Conservation (phyloP, 2,113 vertebrate genomes). For the Megaceryle torquata region DNA sequence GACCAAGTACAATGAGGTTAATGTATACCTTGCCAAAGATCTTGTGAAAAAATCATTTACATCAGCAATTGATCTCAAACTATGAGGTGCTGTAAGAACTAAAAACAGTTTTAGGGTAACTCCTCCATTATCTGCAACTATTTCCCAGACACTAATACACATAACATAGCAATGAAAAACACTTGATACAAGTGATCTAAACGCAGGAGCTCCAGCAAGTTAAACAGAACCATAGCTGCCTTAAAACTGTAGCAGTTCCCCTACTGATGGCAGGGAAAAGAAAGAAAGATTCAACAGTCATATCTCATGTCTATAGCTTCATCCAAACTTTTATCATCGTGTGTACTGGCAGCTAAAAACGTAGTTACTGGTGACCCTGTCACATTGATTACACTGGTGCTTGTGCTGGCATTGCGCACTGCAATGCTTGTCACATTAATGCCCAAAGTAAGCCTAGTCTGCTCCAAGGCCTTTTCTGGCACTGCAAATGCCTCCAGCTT, state of each 20-base stretch:
- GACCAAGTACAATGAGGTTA: conserved; percentile 88
- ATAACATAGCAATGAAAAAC: conserved; percentile 89
- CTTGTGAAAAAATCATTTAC: conserved; percentile 88
- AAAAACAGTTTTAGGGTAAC: conserved; percentile 83
- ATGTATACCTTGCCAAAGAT: conserved; percentile 86
- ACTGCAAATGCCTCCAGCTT: conserved; percentile 98
- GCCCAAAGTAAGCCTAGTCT: conserved; percentile 96
- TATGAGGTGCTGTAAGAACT: conserved; percentile 84
- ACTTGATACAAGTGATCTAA: conserved; percentile 93
- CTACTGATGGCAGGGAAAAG: conserved; percentile 77
- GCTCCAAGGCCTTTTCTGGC: conserved; percentile 98
- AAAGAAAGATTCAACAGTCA: conserved; percentile 87
- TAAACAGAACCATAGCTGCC: conserved; percentile 95
- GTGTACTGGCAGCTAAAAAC: conserved; percentile 91
- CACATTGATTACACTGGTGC: conserved; percentile 88
- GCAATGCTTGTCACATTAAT: conserved; percentile 99
- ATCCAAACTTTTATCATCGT: conserved; percentile 91
- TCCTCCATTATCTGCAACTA: conserved; percentile 85
- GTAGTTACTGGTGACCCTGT: conserved; percentile 91
- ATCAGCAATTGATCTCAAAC: conserved; percentile 81
- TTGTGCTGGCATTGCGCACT: conserved; percentile 88
- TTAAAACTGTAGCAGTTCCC: conserved; percentile 87
- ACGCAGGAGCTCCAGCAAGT: conserved; percentile 87
- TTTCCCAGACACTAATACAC: conserved; percentile 87
- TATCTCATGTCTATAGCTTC: conserved; percentile 97